A percentile compares a stretch with the other conserved stretches of the same genome.
phyloP scores from a whole-genome alignment of 2,888 invertebrate species.

The Allophyes oxyacanthae region DNA sequence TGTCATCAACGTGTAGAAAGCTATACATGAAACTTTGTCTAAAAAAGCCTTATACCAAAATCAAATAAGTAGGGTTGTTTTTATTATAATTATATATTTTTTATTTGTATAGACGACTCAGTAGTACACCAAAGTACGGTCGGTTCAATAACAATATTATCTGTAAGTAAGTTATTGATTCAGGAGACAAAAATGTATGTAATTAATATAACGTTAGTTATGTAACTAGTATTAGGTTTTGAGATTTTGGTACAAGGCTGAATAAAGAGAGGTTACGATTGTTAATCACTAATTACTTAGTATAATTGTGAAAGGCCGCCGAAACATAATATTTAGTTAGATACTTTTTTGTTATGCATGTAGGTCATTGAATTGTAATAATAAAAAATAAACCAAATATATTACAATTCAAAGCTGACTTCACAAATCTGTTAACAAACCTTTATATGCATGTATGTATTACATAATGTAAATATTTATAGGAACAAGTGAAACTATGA shows the following conservation, averaged over 20 bases:
- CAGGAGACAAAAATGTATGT: conserved; percentile 39
- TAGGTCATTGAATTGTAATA: conserved; percentile 14
- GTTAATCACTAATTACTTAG: conserved; percentile 28
- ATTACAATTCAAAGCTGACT: conserved; percentile 11
- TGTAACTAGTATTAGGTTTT: conserved; percentile 36
- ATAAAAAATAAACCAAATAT: conserved; percentile 6
- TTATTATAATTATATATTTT: conserved; percentile 15
- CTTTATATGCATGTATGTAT: background rate
- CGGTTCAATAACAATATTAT: conserved; percentile 44
- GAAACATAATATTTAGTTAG: conserved; percentile 26
- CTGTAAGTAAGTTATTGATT: conserved; percentile 45
- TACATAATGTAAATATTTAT: conserved; percentile 16
- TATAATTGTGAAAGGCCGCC: conserved; percentile 31
- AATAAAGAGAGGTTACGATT: conserved; percentile 59
- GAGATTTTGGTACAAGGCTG: conserved; percentile 64
- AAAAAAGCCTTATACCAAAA: conserved; percentile 58
- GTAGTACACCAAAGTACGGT: conserved; percentile 51
- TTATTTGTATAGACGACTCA: conserved; percentile 35
- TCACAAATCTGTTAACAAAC: too few relatives aligned
- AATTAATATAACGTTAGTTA: conserved; percentile 39
- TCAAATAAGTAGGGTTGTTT: conserved; percentile 29
- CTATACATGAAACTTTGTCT: conserved; percentile 37
- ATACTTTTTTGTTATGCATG: conserved; percentile 7
- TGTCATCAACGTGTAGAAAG: conserved; percentile 32
- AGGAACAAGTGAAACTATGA: conserved; percentile 48